Base-by-base conservation (phyloP, 2,888 invertebrate genomes). In the Timema cristinae region DNA sequence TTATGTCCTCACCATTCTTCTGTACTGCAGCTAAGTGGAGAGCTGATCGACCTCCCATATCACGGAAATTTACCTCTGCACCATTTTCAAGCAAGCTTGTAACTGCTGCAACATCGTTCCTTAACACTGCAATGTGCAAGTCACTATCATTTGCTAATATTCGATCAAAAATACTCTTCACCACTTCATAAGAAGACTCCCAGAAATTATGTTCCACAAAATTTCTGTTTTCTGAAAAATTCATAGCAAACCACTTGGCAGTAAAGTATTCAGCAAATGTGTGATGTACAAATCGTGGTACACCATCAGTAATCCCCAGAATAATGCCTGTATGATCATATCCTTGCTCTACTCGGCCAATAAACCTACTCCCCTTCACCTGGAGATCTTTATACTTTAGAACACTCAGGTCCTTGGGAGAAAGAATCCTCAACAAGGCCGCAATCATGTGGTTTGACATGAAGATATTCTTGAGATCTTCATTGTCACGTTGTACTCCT, bases 211-310 rank as follows among this genome's bases (percentile, higher is more conserved):
- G 48, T 48, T 68, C 16, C 2, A 71, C 32, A 32, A 70, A 72
- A 7, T 52, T 13, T 51, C 47, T 10, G 11, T 69, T 68, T 59
- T 69, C 54, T 1, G n/a, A 50, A 9, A 13, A 68, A 52, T 73
- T 69, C 16, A 51, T 11, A 1, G 66, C 67, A 11, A 73, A 68
- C 72, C 72, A 74, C 11, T 51, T 32, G 2, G 72, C 74, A 10
- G 69, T 72, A 32, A 74, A 74, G 47, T 66, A 74, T 66, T 74
- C 74, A 2, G 71, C 72, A 70, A 73, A 74, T 6, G 71, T 72
- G 15, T 71, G 56, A 49, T 74, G 74, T 10, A 73, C 51, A 51
- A 74, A 74, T 4, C 63, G 50, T 47, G 72, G 63, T 16, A 61
- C 68, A 7, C 68, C 70, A 70, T 72, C 69, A 4, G n/a, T 67